A percentile compares a stretch with the other conserved stretches of the same genome.
Conservation (phyloP, 2,797 vertebrate species). For the Coregonus suidteri region DNA sequence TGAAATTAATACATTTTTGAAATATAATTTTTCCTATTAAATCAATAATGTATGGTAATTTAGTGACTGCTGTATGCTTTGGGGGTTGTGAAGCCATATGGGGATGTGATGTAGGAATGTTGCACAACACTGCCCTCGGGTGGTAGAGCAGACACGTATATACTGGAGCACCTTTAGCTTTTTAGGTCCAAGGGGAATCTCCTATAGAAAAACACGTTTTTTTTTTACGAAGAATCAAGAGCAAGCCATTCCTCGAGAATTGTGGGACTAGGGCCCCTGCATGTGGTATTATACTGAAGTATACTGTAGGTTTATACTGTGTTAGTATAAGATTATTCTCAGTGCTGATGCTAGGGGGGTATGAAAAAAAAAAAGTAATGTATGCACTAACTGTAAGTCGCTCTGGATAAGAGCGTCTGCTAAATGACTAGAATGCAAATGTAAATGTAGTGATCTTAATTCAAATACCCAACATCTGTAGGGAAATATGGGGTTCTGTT, state of each 20-base stretch:
- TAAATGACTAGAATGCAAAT: no score
- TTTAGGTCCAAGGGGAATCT: not conserved
- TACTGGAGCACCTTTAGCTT: not conserved
- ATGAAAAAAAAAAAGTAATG: no score
- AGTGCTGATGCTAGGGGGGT: not conserved
- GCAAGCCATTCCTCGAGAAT: not conserved
- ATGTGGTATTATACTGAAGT: not conserved
- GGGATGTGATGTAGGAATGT: constrained; percentile 35
- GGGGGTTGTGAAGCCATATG: not conserved
- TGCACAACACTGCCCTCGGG: constrained; percentile 71
- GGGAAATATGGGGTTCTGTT: not conserved
- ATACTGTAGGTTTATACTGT: not conserved
- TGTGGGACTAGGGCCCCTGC: not conserved
- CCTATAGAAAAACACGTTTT: not conserved
- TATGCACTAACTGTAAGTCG: no score
- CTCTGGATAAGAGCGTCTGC: no score
- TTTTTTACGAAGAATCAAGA: not conserved
- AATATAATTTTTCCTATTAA: not conserved
- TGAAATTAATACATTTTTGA: not conserved
- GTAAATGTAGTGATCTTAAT: not conserved
- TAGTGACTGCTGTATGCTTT: not conserved
- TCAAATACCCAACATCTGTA: not conserved
- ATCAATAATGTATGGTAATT: not conserved
- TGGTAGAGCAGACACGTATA: constrained; percentile 58
- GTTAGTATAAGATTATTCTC: not conserved